Evolutionary conservation across 2,888 invertebrate genomes (phyloP).

Genomic region (Subacronicta megacephala): DNA sequence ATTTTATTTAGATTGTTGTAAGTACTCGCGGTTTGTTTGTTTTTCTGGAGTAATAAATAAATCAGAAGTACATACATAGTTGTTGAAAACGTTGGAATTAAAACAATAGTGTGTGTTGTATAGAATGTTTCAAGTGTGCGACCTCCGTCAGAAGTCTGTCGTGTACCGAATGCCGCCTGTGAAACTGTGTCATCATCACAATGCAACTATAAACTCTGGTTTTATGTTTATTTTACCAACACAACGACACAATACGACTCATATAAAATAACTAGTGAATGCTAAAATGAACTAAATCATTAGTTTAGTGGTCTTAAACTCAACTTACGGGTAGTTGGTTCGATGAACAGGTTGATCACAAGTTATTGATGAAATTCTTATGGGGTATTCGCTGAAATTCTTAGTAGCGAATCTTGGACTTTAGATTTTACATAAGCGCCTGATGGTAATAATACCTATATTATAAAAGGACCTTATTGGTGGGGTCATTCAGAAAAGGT

Average conservation of each 20-base stretch:
- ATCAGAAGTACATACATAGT: conserved; percentile 2
- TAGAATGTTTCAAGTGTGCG: conserved; percentile 31
- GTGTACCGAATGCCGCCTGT: conserved; percentile 25
- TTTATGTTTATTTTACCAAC: conserved; percentile 39
- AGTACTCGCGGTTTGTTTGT: neutral
- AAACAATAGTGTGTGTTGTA: conserved; percentile 38
- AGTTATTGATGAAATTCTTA: too few species aligned
- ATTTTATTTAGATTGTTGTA: neutral
- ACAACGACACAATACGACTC: conserved; percentile 28
- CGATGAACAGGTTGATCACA: too few species aligned
- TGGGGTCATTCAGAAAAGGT: too few species aligned
- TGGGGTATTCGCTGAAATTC: too few species aligned
- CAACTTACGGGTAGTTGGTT: too few species aligned
- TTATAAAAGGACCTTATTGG: too few species aligned
- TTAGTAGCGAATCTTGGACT: too few species aligned
- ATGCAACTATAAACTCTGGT: conserved; percentile 38
- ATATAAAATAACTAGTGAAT: conserved; percentile 21
- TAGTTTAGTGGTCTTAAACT: too few species aligned
- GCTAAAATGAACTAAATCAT: too few species aligned
- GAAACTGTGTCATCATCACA: conserved; percentile 56
- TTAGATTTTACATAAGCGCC: too few species aligned
- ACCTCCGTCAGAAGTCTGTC: conserved; percentile 12
- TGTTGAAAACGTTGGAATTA: conserved; percentile 11
- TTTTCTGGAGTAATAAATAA: conserved; percentile 2
- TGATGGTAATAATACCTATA: too few species aligned